phyloP scores from a whole-genome alignment of 2,888 invertebrate species.

The Thysanoteuthis rhombus region DNA sequence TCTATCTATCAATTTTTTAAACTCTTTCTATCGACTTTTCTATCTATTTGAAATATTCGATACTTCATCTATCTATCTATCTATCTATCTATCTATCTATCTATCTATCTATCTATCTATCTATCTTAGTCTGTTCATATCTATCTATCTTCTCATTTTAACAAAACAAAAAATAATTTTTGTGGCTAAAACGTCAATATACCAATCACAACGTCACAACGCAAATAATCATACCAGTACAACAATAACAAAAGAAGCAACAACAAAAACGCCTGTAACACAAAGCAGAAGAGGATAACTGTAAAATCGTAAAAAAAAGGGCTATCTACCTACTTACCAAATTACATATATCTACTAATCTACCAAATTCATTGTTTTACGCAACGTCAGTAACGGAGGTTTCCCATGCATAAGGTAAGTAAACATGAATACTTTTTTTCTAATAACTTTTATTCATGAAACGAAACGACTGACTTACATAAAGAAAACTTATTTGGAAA shows the following conservation, averaged over 20 bases:
- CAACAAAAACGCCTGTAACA: background rate
- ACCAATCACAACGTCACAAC: background rate
- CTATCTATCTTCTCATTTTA: background rate
- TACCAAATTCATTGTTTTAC: constrained; percentile 12
- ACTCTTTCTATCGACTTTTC: background rate
- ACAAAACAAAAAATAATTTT: background rate
- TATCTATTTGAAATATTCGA: background rate
- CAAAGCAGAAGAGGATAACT: background rate
- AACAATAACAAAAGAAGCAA: background rate
- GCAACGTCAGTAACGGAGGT: background rate
- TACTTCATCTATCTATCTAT: background rate
- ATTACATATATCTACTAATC: background rate
- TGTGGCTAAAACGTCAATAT: background rate
- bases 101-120: background rate
- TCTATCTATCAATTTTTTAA: background rate
- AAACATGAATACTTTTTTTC: too few relatives aligned
- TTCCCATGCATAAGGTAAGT: background rate
- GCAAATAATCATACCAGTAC: background rate
- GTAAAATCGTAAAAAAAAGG: background rate
- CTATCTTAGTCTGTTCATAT: too few relatives aligned
- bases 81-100: background rate
- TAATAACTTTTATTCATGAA: background rate
- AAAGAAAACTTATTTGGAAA: too few relatives aligned
- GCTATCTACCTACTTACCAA: background rate
- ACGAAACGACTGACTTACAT: background rate